Percentiles rank a stretch among this genome's conserved stretches.
Evolutionary conservation across 2,113 vertebrate genomes (phyloP).

Genomic region (Leucoraja erinaceus): DNA sequence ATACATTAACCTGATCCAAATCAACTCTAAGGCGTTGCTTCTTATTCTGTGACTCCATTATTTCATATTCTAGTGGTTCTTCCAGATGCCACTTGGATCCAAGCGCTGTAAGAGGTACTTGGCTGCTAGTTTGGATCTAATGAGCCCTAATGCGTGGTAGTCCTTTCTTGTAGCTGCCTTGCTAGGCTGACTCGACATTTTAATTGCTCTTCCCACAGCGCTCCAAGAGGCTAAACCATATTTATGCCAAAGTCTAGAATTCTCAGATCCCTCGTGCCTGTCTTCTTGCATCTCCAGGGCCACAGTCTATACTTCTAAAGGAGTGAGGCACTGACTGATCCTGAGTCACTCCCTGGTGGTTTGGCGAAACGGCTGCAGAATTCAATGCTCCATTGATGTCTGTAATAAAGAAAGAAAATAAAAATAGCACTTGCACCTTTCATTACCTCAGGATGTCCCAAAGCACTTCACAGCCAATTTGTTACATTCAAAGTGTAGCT

Average conservation of each 20-base stretch:
- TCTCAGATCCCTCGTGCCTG: not conserved
- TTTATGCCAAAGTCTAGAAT: not conserved
- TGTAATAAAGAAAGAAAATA: not conserved
- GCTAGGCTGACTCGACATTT: not conserved
- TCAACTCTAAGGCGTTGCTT: not conserved
- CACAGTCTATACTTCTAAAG: not conserved
- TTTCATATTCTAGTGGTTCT: not conserved
- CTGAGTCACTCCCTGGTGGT: not conserved
- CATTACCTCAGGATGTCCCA: not conserved
- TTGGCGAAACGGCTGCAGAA: not conserved
- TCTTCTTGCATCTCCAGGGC: not conserved
- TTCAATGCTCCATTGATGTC: not conserved
- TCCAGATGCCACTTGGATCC: not conserved
- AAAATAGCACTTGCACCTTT: not conserved
- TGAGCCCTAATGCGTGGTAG: not conserved
- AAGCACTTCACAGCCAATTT: not conserved
- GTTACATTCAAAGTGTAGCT: not conserved
- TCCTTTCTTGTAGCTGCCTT: not conserved
- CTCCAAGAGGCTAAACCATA: not conserved
- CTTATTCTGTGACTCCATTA: not conserved
- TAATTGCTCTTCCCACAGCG: not conserved
- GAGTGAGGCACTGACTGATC: conserved; percentile 2
- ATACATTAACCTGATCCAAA: not conserved
- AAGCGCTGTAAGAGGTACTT: not conserved
- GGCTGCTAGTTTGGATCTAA: not conserved